Evolutionary conservation across 2,113 vertebrate genomes (phyloP).

Genomic region (Sander vitreus): DNA sequence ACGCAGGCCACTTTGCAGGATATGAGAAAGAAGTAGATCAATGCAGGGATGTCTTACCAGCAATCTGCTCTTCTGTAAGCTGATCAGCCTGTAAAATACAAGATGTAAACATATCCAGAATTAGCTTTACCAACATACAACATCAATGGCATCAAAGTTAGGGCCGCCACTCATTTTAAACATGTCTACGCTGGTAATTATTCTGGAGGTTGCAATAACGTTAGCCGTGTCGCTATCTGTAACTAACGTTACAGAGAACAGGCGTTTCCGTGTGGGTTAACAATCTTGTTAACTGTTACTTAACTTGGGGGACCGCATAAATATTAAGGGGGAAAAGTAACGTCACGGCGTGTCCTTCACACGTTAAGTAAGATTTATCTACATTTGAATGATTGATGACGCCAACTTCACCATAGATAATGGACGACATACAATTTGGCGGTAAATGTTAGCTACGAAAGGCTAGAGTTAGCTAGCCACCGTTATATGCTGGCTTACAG

Average conservation of each 20-base stretch:
- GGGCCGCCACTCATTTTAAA: not conserved
- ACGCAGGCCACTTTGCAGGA: conserved; percentile 55
- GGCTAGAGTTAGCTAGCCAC: conserved; percentile 43
- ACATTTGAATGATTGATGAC: not conserved
- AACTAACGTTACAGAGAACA: not conserved
- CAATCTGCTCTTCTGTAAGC: conserved; percentile 99
- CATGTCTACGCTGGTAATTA: not conserved
- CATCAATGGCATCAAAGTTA: not conserved
- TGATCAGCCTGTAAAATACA: conserved; percentile 91
- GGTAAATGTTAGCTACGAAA: conserved; percentile 58
- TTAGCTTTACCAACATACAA: too few relatives aligned
- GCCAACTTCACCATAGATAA: not conserved
- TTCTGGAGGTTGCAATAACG: not conserved
- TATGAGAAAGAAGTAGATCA: conserved; percentile 47
- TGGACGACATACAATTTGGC: conserved; percentile 64
- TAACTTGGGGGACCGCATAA: rapidly evolving
- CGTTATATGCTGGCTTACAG: not conserved
- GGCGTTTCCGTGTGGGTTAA: not conserved
- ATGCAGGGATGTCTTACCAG: conserved; percentile 88
- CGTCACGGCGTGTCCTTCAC: rapidly evolving
- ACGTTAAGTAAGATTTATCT: not conserved
- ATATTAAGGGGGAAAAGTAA: not conserved
- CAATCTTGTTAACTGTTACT: too few relatives aligned
- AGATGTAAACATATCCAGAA: not conserved
- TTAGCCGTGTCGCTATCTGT: not conserved